Evolutionary conservation across 1,140 invertebrate genomes (phyloP), one percentile per base, ranked within the genome.

Genomic region (Marisa cornuarietis): DNA sequence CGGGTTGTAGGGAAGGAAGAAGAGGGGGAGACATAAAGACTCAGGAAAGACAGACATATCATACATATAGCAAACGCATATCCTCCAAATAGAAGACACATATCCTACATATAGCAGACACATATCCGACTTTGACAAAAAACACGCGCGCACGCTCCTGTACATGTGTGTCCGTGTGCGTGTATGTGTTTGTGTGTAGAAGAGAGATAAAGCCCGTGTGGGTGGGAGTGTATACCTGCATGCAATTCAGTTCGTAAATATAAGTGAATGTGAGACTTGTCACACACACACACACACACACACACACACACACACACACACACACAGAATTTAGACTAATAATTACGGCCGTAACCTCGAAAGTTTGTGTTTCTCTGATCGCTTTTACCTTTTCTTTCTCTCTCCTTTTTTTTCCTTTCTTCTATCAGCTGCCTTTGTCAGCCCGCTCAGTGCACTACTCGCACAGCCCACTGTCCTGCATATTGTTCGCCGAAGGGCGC

Each of bases 141-240:
- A 63, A 63, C 62, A 63, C 62, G 62, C 62, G n/a, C 7, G 62
- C 62, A 63, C 62, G 62, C 62, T 18, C 62, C 18, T 58, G 72
- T 68, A 66, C 68, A 63, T 52, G 78, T 73, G 69, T 63, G 78
- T 79, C 69, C 42, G 78, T 65, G 78, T 63, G 71, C 51, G 78
- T 73, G 71, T 79, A 71, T 73, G 69, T 81, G 79, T 73, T 54
- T 79, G 78, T 79, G 78, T 79, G 52, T 68, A 24, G 16, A 22
- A 49, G 26, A 14, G 72, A 8, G 22, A 22, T 26, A 52, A 22
- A 20, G 52, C 9, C 3, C 10, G 63, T 52, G 51, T 77, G n/a
- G 22, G 51, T 68, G 62, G 16, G 69, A 24, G 78, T 73, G 71
- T 79, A 61, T 76, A 51, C 69, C 42, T 76, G 73, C 74, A 24